A percentile compares a stretch with the other conserved stretches of the same genome.
Evolutionary conservation across 2,113 vertebrate genomes (phyloP).

Genomic region (Sebastes schlegelii): DNA sequence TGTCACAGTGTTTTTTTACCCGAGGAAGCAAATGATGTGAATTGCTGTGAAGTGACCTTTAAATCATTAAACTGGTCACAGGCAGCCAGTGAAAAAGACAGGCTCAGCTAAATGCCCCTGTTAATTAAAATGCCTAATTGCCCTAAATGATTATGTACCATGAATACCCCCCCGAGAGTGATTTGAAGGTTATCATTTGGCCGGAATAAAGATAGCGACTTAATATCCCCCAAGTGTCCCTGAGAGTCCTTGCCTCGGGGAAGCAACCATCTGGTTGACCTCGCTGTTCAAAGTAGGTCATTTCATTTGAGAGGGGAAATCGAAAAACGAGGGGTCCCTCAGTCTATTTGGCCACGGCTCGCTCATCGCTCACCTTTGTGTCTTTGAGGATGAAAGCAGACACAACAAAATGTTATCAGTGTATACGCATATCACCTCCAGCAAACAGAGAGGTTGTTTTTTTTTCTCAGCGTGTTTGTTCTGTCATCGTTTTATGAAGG

Average conservation of each 20-base stretch:
- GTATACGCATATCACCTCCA: constrained; percentile 21
- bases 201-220: constrained; percentile 44
- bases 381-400: constrained; percentile 31
- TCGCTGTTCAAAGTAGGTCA: constrained; percentile 64
- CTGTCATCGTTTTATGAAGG: constrained; percentile 32
- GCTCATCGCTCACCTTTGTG: constrained; percentile 26
- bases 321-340: constrained; percentile 35
- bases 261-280: constrained; percentile 76
- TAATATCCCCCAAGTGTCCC: constrained; percentile 63
- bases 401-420: constrained; percentile 15
- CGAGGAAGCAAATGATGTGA: neutral
- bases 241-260: constrained; percentile 68
- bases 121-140: constrained; percentile 61
- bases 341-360: constrained; percentile 5
- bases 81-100: constrained; percentile 22
- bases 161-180: constrained; percentile 57
- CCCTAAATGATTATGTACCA: constrained; percentile 56
- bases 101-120: constrained; percentile 45
- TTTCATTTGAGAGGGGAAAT: constrained; percentile 50
- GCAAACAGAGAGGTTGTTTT: neutral
- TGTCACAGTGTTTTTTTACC: neutral
- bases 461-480: constrained; percentile 9
- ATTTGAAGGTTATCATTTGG: constrained; percentile 72
- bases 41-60: constrained; percentile 2
- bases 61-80: constrained; percentile 23